Evolutionary conservation across 2,797 vertebrate species (phyloP), one percentile per base, ranked within the genome.

Genomic region (Hydrophis major): DNA sequence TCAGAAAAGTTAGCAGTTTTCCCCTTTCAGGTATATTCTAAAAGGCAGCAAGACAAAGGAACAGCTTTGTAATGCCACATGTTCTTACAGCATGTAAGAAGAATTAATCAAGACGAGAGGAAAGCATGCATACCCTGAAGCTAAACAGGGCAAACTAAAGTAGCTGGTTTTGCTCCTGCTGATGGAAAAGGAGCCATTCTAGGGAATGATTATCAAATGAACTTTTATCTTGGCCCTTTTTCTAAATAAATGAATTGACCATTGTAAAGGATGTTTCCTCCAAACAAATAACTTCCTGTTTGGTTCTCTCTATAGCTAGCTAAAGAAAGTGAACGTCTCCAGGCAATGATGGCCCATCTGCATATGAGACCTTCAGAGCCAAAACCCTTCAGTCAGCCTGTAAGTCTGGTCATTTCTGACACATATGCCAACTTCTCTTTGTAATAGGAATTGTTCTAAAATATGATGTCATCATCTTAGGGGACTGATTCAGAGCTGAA

Each of bases 361-460:
- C 99, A 99, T 98, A 99, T 99, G 99, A 98, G 99, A 96, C 99
- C 99, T 89, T 99, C 99, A 8, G 99, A 99, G 98, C 99, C 99
- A 97, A 99, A 99, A 98, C 98, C 98, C 97, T 99, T 99, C 97
- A 99, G 98, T 98, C 99, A 99, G 95, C 99, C 99, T 97, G 99
- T 99, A 96, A 98, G 98, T 86, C 18, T 86, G n/a, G 4, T 25
- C 91, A n/a, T 91, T 86, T 28, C 5, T 16, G 47, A 86, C 10
- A 50, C 56, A 16, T n/a, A 57, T 22, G 16, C 16, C 69, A 37
- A 69, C 47, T 66, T 86, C 61, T 22, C 37, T 42, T 93, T 56
- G 7, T 56, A 61, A 66, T 6, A 83, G 69, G 22, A 37, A 47
- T 86, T 91, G 37, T 78, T 90, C 6, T 28, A 32, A 61, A 89